Evolutionary conservation across 2,113 vertebrate species (phyloP).

Genomic region (Ciconia stormi): DNA sequence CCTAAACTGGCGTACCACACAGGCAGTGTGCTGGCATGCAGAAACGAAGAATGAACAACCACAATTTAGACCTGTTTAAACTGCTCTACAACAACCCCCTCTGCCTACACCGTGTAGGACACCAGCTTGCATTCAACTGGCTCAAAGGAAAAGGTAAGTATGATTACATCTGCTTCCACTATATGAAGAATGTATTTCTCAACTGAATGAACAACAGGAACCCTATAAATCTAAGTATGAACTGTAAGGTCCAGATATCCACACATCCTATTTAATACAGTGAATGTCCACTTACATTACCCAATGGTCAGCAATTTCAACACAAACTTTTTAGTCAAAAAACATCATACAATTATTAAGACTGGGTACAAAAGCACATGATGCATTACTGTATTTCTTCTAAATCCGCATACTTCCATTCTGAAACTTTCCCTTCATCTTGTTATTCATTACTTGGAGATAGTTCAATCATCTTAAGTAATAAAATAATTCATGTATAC

Average conservation of each 20-base stretch:
- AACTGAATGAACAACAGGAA: neutral
- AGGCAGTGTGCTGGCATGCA: neutral
- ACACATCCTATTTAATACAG: neutral
- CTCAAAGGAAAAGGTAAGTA: neutral
- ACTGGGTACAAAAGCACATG: neutral
- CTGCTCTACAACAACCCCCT: neutral
- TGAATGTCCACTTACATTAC: neutral
- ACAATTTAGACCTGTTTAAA: neutral
- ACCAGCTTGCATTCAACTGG: accelerated
- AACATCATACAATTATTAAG: neutral
- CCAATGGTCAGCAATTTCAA: neutral
- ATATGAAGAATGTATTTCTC: neutral
- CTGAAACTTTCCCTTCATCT: neutral
- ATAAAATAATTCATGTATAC: neutral
- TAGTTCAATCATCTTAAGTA: neutral
- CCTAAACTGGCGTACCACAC: neutral
- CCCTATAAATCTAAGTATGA: neutral
- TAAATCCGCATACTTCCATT: neutral
- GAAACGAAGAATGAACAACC: neutral
- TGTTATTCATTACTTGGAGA: neutral
- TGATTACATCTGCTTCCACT: neutral
- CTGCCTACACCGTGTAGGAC: accelerated
- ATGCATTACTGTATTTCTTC: neutral
- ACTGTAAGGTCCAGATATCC: neutral
- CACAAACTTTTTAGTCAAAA: neutral